Base-by-base conservation (phyloP, 2,797 vertebrate genomes). In the Vipera ursinii region DNA sequence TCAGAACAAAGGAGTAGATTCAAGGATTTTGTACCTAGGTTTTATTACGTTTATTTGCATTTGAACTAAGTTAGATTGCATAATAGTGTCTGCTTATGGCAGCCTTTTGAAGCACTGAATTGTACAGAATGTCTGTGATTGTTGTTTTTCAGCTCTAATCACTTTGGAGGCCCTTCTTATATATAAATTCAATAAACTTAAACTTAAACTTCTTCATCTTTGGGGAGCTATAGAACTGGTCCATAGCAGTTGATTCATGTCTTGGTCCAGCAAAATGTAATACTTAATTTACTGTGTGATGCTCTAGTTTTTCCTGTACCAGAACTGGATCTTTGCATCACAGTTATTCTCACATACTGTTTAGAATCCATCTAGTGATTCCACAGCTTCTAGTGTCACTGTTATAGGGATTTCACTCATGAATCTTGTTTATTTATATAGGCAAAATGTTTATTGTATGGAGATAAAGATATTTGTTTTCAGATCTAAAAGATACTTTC, bases 401-500 rank as follows among this genome's bases (percentile, higher is more conserved):
- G 12, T 51, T 61, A 10, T 6, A 61, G 53, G 86, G 51, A 56
- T 22, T 32, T 28, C 10, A 10, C 8, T 38, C 53, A 73, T 24
- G 4, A 17, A 4, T 86, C 53, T 22, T 93, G 6, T 90, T 95
- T 91, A 6, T 92, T 65, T 85, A 55, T 91, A 17, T n/a, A 92
- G 86, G 92, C 44, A 86, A 91, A 94, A 85, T 91, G 86, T 88
- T 93, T 89, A 87, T 38, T 65, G 95, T 95, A 92, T 93, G 90
- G 93, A 94, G 90, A 94, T 55, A 95, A 95, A 5, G 92, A 93
- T 13, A 32, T 55, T 89, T 73, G 8, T 26, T 87, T 94, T n/a
- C 93, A 91, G 90, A 89, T 85, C 44, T n/a, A 78, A 94, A 93
- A 93, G 48, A 38, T 92, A 4, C 0, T 0, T 92, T 94, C 51